phyloP scores from a whole-genome alignment of 1,140 invertebrate genomes.

The Sesamia nonagrioides region DNA sequence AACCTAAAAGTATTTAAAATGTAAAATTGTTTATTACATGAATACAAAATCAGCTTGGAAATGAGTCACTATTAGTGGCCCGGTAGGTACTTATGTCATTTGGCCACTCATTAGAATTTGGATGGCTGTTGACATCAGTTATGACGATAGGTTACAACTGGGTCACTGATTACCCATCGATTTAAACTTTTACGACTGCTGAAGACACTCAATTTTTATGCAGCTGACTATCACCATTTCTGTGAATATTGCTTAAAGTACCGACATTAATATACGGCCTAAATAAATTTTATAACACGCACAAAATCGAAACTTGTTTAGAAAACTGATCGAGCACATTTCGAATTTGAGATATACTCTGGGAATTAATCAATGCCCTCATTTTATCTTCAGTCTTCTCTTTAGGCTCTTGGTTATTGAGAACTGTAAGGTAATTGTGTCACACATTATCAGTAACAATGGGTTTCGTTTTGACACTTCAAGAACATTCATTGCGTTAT shows the following conservation, averaged over 20 bases:
- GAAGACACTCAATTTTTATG: constrained; percentile 15
- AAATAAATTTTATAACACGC: background rate
- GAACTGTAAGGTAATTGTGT: too few species aligned
- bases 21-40: constrained; percentile 14
- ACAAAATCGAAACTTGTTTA: constrained; percentile 2
- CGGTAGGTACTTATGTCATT: background rate
- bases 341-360: too few species aligned
- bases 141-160: background rate
- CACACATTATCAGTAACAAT: too few species aligned
- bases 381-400: too few species aligned
- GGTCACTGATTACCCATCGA: constrained; percentile 14
- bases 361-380: too few species aligned
- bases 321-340: background rate
- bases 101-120: constrained; percentile 10
- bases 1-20: too few species aligned
- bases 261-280: background rate
- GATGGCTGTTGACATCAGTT: background rate
- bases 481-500: too few species aligned
- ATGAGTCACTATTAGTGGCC: constrained; percentile 4
- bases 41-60: background rate
- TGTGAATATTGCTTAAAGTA: background rate
- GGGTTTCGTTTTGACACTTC: too few species aligned
- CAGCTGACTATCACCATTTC: constrained; percentile 1
- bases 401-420: too few species aligned
- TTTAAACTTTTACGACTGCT: constrained; percentile 16